Evolutionary conservation across 2,888 invertebrate genomes (phyloP).

Genomic region (Argyra leucocephala): DNA sequence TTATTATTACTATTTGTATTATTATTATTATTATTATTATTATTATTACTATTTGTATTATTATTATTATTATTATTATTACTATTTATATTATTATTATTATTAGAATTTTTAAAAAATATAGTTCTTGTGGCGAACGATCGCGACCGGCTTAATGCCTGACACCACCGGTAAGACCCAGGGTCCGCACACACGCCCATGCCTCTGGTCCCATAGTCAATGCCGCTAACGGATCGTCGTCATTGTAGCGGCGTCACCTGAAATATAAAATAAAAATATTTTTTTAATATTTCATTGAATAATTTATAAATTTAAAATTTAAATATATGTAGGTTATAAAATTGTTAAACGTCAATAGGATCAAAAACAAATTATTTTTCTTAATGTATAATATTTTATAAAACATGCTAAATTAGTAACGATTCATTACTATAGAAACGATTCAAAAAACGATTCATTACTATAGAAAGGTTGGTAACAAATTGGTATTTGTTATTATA

Average conservation of each 20-base stretch:
- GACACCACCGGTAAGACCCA: constrained; percentile 58
- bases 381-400: background rate
- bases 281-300: constrained; percentile 61
- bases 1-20: constrained; percentile 25
- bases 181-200: constrained; percentile 85
- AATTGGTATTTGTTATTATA: too few relatives aligned
- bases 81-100: constrained; percentile 8
- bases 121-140: constrained; percentile 46
- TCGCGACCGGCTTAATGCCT: constrained; percentile 53
- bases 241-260: constrained; percentile 58
- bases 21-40: constrained; percentile 47
- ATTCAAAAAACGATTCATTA: background rate
- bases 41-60: constrained; percentile 24
- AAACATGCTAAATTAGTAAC: background rate
- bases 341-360: too few relatives aligned
- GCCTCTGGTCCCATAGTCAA: constrained; percentile 79
- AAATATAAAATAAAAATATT: constrained; percentile 40
- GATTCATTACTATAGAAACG: background rate
- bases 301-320: too few relatives aligned
- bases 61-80: constrained; percentile 9
- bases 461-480: too few relatives aligned
- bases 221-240: constrained; percentile 70
- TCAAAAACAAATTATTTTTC: background rate
- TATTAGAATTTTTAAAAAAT: constrained; percentile 28
- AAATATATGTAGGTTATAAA: too few relatives aligned